Evolutionary conservation across 1,140 invertebrate species (phyloP).

Genomic region (Bombus consobrinus): DNA sequence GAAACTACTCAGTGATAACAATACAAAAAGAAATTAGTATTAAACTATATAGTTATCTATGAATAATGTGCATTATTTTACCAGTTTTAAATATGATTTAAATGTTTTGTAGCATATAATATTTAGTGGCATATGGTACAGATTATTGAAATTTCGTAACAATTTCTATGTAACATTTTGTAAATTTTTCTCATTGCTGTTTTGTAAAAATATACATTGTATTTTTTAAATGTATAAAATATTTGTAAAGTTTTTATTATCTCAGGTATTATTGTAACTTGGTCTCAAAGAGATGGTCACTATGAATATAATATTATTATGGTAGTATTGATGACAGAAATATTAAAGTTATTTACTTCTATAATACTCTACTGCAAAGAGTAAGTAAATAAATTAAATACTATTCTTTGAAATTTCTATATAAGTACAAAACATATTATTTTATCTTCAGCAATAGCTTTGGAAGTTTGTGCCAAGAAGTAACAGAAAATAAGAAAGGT

Average conservation of each 20-base stretch:
- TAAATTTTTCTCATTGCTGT: background rate
- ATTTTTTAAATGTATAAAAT: too few species aligned
- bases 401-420: background rate
- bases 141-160: background rate
- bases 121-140: too few species aligned
- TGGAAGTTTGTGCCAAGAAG: slow-evolving; percentile 82
- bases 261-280: slow-evolving; percentile 94
- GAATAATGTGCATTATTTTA: background rate
- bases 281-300: slow-evolving; percentile 91
- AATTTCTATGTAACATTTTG: slow-evolving; percentile 18
- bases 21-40: background rate
- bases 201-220: background rate
- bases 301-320: slow-evolving; percentile 95
- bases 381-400: slow-evolving; percentile 81
- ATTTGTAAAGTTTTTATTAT: slow-evolving; percentile 60
- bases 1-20: background rate
- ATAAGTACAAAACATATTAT: background rate
- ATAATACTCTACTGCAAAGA: slow-evolving; percentile 88
- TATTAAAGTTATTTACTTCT: slow-evolving; percentile 92
- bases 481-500: slow-evolving; percentile 84
- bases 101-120: background rate
- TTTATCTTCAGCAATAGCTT: slow-evolving; percentile 82
- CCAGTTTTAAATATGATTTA: slow-evolving; percentile 1
- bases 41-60: background rate
- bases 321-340: slow-evolving; percentile 94